These are phyloP conservation scores for Hippoglossus hippoglossus DNA, from an alignment of 2,797 vertebrate genomes.

Conservation along the genomic window DNA sequence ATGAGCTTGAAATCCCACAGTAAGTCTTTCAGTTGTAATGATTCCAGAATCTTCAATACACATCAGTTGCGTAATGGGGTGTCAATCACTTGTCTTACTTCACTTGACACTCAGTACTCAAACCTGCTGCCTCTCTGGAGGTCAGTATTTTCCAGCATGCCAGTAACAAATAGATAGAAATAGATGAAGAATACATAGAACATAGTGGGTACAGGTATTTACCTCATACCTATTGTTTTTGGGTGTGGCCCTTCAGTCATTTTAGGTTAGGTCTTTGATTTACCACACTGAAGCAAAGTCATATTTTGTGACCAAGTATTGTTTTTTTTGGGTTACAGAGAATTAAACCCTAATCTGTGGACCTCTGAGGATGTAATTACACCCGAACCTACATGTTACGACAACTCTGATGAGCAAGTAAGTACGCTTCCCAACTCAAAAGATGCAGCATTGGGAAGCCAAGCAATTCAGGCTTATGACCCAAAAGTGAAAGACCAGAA, in stretches of 20 bases:
- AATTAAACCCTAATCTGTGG: constrained; percentile 77
- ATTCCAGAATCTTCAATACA: constrained; percentile 19
- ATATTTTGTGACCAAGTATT: constrained; percentile 20
- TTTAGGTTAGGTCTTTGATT: not conserved
- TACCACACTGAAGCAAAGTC: not conserved
- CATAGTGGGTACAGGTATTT: not conserved
- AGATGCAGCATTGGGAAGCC: constrained; percentile 52
- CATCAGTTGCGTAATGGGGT: not conserved
- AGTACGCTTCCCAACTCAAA: constrained; percentile 64
- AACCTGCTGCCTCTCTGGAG: not conserved
- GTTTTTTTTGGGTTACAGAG: constrained; percentile 73
- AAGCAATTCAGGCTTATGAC: constrained; percentile 49
- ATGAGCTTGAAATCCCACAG: constrained; percentile 87
- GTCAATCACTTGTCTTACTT: not conserved
- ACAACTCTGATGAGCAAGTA: constrained; percentile 77
- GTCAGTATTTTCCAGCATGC: not conserved
- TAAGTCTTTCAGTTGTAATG: constrained; percentile 56
- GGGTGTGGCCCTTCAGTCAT: not conserved
- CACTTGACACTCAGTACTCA: not conserved
- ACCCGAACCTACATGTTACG: constrained; percentile 64
- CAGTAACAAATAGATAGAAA: not conserved
- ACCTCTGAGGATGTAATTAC: constrained; percentile 71
- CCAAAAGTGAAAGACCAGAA: constrained; percentile 56
- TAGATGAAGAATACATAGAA: not conserved
- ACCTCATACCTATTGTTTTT: not conserved